Conservation (phyloP, 2,888 invertebrate genomes). For the Dolomedes plantarius region DNA sequence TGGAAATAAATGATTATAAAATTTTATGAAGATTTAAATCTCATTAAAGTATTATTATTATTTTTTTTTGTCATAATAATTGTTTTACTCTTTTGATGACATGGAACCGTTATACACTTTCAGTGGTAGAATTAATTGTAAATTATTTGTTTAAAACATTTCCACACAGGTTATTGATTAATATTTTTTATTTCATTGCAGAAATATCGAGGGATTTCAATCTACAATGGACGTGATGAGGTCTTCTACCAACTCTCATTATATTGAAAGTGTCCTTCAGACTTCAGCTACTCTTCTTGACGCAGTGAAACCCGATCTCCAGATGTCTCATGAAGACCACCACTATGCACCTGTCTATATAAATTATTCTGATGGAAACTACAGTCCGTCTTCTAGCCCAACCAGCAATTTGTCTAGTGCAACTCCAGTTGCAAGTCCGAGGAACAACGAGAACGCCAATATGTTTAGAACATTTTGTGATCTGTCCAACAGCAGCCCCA, state of each 20-base stretch:
- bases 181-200: slow-evolving; percentile 11
- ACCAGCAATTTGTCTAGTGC: slow-evolving; percentile 21
- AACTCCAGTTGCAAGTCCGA: slow-evolving; percentile 33
- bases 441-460: background rate
- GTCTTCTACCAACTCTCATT: slow-evolving; percentile 24
- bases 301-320: slow-evolving; percentile 25
- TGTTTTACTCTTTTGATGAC: too few relatives aligned
- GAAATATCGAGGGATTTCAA: background rate
- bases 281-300: background rate
- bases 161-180: too few relatives aligned
- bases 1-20: too few relatives aligned
- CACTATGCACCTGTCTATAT: slow-evolving; percentile 27
- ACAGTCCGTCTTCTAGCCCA: slow-evolving; percentile 58
- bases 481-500: slow-evolving; percentile 40
- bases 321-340: slow-evolving; percentile 19
- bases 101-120: too few relatives aligned
- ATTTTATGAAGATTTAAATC: too few relatives aligned
- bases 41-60: too few relatives aligned
- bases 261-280: slow-evolving; percentile 14
- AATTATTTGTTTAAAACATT: too few relatives aligned
- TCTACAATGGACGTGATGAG: slow-evolving; percentile 40
- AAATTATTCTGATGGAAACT: slow-evolving; percentile 46
- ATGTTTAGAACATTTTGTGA: slow-evolving; percentile 45
- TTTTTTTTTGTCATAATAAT: too few relatives aligned
- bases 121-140: too few relatives aligned